phyloP scores from a whole-genome alignment of 2,797 vertebrate species.

The Hafferia zeledoni region DNA sequence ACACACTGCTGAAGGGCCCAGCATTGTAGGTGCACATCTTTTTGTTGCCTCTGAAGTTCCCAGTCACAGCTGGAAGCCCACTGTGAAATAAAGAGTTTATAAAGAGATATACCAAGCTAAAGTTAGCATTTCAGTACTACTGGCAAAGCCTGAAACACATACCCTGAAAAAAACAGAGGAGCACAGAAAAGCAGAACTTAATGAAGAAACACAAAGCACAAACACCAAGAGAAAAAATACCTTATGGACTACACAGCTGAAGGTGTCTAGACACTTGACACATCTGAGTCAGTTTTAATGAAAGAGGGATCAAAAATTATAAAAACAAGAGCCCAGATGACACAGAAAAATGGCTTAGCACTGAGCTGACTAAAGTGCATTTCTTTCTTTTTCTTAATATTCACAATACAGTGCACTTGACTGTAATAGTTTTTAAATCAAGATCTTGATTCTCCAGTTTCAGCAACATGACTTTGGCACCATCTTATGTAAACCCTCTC shows the following conservation, averaged over 20 bases:
- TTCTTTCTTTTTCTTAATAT: not conserved
- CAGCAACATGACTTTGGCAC: not conserved
- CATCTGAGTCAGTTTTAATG: not conserved
- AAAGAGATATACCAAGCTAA: not conserved
- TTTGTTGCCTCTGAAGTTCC: not conserved
- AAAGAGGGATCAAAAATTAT: not conserved
- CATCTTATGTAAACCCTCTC: not conserved
- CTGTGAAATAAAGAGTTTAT: not conserved
- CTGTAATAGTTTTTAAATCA: not conserved
- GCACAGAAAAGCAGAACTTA: not conserved
- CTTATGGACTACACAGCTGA: not conserved
- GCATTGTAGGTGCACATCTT: not conserved
- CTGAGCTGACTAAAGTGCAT: not conserved
- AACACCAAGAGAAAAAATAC: not conserved
- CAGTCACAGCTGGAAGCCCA: not conserved
- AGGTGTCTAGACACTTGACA: not conserved
- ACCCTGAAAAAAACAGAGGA: not conserved
- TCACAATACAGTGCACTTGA: not conserved
- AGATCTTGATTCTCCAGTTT: not conserved
- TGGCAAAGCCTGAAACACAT: not conserved
- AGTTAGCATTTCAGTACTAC: not conserved
- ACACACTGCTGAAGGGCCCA: not conserved
- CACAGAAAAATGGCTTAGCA: not conserved
- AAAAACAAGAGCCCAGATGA: not conserved
- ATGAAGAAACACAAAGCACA: not conserved